Evolutionary conservation across 2,888 invertebrate genomes (phyloP), one percentile per base, ranked within the genome.

Genomic region (Drosophila infuscata): DNA sequence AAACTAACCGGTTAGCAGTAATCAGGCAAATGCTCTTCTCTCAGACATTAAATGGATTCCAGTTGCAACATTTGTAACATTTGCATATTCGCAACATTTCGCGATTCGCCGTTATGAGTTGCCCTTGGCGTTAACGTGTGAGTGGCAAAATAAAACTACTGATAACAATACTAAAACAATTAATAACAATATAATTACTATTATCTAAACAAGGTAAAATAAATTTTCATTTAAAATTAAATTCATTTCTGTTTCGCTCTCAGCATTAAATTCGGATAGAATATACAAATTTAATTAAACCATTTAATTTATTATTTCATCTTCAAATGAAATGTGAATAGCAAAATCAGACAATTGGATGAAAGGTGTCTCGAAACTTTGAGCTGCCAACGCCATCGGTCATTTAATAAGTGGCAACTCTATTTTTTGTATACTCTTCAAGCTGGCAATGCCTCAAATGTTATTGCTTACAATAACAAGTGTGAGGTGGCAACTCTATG

Each of bases 11-110:
- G 67, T 48, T 67, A 67, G 61, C 38, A 61, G 41, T 12, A 53
- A 41, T 38, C 53, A 5, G 25, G 29, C 48, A 48, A 29, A 25
- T 53, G 68, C 67, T 68, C 67, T 67, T 38, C 68, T 48, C 20
- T 48, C 1, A 54, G 29, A 3, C 9, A 54, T 4, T 17, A 17
- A 46, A 30, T 38, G 29, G n/a, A 29, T 46, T 20, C 46, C 20
- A 46, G 25, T 4, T 25, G 25, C 11, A 43, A 43, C 11, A 43
- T 43, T 43, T n/a, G 43, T 20, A 43, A 43, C 43, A 43, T 35
- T 12, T 25, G 25, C 25, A 25, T 25, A 25, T 25, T 25, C 2
- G 35, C 12, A 12, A 12, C 12, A 35, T 35, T 43, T 43, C 43
- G 11, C 20, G 43, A 20, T 43, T 20, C 25, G 3, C 20, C 43